Evolutionary conservation across 1,140 invertebrate species (phyloP).

Genomic region (Dendroctonus ponderosae): DNA sequence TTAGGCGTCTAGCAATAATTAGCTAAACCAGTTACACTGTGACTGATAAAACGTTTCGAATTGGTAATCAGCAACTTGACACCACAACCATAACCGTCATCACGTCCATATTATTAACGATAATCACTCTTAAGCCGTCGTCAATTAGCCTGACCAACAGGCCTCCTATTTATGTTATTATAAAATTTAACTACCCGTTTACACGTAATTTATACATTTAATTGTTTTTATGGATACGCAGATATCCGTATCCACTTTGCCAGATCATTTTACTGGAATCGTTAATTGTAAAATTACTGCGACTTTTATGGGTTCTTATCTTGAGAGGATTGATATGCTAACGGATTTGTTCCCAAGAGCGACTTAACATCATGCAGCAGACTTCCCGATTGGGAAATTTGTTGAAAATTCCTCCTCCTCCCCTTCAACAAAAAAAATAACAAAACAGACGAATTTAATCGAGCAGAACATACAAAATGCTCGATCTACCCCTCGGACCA

Average conservation of each 20-base stretch:
- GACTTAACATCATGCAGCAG: not conserved
- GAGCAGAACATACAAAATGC: conserved; percentile 7
- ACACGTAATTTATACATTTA: conserved; percentile 29
- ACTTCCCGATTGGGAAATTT: no score
- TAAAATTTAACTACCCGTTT: conserved; percentile 24
- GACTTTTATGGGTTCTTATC: conserved; percentile 10
- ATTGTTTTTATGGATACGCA: conserved; percentile 19
- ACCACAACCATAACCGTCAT: conserved; percentile 21
- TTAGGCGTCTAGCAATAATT: no score
- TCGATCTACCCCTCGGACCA: conserved; percentile 15
- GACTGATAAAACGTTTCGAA: conserved; percentile 14
- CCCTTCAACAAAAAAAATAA: no score
- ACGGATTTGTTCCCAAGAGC: not conserved
- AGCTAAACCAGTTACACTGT: conserved; percentile 1
- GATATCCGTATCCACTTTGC: conserved; percentile 9
- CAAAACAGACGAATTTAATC: not conserved
- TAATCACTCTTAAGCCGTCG: conserved; percentile 9
- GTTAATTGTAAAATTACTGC: conserved; percentile 1
- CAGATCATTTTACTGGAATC: conserved; percentile 21
- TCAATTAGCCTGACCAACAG: conserved; percentile 22
- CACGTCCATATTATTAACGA: conserved; percentile 21
- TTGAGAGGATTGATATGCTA: conserved; percentile 12
- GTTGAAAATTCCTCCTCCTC: no score
- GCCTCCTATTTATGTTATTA: conserved; percentile 15
- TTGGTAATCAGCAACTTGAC: conserved; percentile 16